These are phyloP conservation scores for Lepilemur ruficaudatus DNA, from an alignment of 2,797 vertebrate species.

Conservation along the genomic window DNA sequence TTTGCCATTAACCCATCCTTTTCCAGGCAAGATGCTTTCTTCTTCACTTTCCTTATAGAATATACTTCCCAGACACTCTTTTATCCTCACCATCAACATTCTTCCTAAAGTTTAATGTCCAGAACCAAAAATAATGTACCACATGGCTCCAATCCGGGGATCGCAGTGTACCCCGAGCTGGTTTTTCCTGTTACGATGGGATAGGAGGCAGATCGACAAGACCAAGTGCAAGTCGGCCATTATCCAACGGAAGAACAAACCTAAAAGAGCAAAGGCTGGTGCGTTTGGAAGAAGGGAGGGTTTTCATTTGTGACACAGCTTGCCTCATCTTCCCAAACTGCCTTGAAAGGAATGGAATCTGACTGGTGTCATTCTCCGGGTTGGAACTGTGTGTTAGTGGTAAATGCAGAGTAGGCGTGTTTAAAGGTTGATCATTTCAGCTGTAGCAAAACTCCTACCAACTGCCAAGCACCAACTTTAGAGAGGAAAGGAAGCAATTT, in stretches of 20 bases:
- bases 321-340: background rate
- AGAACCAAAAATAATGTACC: background rate
- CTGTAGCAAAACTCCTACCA: constrained; percentile 70
- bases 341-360: constrained; percentile 40
- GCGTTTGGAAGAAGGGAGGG: background rate
- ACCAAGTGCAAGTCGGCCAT: background rate
- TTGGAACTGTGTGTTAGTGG: constrained; percentile 64
- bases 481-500: constrained; percentile 36
- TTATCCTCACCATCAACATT: background rate
- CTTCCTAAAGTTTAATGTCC: background rate
- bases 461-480: constrained; percentile 54
- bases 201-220: background rate
- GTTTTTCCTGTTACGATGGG: background rate
- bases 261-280: background rate
- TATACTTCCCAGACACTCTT: background rate
- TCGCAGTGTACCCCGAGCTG: background rate
- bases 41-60: background rate
- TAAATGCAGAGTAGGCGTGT: constrained; percentile 65
- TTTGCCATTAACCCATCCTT: background rate
- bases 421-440: constrained; percentile 77
- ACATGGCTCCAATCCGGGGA: background rate
- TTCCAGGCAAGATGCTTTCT: background rate
- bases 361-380: constrained; percentile 61
- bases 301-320: background rate
- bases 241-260: background rate